Conservation (phyloP, 1,140 invertebrate genomes). For the Aphaenogaster rudis region DNA sequence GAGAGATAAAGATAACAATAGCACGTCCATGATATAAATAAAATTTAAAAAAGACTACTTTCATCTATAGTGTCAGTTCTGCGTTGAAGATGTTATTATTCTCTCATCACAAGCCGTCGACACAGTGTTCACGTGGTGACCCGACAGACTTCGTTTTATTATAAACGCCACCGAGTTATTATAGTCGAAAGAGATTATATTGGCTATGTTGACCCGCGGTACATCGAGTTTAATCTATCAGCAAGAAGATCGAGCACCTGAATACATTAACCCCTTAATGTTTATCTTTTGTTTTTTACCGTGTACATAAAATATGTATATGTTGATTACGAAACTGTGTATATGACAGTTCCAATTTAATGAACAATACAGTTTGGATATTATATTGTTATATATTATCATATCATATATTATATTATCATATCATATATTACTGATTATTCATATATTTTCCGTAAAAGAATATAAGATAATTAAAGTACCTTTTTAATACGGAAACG, state of each 20-base stretch:
- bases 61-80: not conserved
- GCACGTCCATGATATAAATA: conserved; percentile 5
- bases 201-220: conserved; percentile 18
- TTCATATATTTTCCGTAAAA: not conserved
- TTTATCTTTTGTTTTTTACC: conserved; percentile 8
- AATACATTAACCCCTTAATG: conserved; percentile 30
- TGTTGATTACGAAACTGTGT: not conserved
- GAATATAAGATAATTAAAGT: not conserved
- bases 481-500: not conserved
- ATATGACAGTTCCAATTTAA: not conserved
- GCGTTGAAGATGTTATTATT: conserved; percentile 15
- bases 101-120: conserved; percentile 7
- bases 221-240: conserved; percentile 55
- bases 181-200: conserved; percentile 43
- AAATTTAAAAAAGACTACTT: conserved; percentile 28
- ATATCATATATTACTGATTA: not conserved
- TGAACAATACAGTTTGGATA: not conserved
- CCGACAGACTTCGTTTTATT: conserved; percentile 45
- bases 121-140: conserved; percentile 17
- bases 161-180: conserved; percentile 37
- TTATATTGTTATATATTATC: not conserved
- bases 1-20: conserved; percentile 6
- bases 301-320: conserved; percentile 12
- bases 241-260: conserved; percentile 51
- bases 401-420: not conserved